Conservation (phyloP, 1,140 invertebrate genomes). For the Asbolus verrucosus region DNA sequence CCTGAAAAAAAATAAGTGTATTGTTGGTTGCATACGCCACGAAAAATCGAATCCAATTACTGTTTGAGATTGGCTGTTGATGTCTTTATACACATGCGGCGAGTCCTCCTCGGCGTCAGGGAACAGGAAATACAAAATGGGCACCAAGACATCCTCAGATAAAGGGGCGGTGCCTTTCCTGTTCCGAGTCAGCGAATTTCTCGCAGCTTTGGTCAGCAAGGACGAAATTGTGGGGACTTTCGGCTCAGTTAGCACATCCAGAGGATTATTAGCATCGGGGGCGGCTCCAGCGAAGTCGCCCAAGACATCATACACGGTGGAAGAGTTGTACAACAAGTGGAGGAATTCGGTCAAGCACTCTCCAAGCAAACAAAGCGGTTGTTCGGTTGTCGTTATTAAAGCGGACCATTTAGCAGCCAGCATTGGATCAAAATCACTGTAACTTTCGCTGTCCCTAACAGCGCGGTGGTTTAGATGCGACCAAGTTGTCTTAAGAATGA, state of each 20-base stretch:
- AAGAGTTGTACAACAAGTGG: conserved; percentile 65
- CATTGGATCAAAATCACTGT: conserved; percentile 89
- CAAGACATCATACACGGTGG: conserved; percentile 70
- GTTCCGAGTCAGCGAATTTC: conserved; percentile 65
- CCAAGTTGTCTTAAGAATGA: conserved; percentile 90
- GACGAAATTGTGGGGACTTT: conserved; percentile 70
- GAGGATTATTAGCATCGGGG: conserved; percentile 63
- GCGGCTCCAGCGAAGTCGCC: conserved; percentile 65
- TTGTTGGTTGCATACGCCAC: too few relatives aligned
- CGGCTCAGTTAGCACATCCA: conserved; percentile 71
- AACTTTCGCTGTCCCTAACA: conserved; percentile 87
- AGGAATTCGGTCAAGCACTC: conserved; percentile 71
- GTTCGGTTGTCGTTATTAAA: conserved; percentile 71
- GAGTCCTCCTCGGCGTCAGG: conserved; percentile 83
- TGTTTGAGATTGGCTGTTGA: conserved; percentile 33
- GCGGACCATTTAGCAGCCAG: conserved; percentile 86
- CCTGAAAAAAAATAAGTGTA: conserved; percentile 19
- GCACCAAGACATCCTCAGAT: conserved; percentile 78
- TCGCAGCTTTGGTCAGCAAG: conserved; percentile 65
- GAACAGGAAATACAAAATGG: conserved; percentile 88
- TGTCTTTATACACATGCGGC: conserved; percentile 63
- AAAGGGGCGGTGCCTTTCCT: conserved; percentile 77
- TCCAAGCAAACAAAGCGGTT: conserved; percentile 74
- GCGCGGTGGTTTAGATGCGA: conserved; percentile 86
- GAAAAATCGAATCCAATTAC: conserved; percentile 2